Conservation (phyloP, 2,113 vertebrate genomes). For the Nesogale talazaci region DNA sequence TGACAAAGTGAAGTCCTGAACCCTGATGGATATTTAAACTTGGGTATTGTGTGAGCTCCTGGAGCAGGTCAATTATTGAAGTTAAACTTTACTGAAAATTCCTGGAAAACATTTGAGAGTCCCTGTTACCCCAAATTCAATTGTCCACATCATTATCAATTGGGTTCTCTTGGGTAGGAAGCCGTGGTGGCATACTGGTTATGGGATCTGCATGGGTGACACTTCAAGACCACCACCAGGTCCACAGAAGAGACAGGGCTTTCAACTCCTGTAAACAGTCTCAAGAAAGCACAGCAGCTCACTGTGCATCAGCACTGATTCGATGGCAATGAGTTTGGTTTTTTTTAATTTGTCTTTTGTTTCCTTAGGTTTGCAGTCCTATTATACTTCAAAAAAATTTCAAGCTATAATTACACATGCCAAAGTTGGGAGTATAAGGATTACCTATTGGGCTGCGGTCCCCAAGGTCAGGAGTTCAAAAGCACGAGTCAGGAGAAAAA, state of each 20-base stretch:
- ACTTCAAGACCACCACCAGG: too few species aligned
- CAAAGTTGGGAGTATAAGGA: background rate
- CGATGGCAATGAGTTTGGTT: too few species aligned
- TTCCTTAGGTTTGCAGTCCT: background rate
- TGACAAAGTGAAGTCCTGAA: conserved; percentile 32
- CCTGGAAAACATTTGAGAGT: background rate
- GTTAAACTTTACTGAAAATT: background rate
- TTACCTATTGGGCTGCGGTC: too few species aligned
- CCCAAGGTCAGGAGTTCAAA: too few species aligned
- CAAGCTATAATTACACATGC: background rate
- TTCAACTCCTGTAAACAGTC: too few species aligned
- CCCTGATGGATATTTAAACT: background rate
- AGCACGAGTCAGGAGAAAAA: too few species aligned
- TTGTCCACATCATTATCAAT: background rate
- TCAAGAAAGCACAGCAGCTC: too few species aligned
- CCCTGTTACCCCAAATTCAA: background rate
- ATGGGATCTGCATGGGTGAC: too few species aligned
- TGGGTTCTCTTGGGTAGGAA: background rate
- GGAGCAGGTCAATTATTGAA: background rate
- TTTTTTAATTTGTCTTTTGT: too few species aligned
- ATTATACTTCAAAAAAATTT: background rate
- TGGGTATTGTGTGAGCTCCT: background rate
- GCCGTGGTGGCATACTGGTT: too few species aligned
- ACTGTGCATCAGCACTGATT: too few species aligned
- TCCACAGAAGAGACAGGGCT: too few species aligned